phyloP scores from a whole-genome alignment of 2,797 vertebrate species.

The Karalla daura region DNA sequence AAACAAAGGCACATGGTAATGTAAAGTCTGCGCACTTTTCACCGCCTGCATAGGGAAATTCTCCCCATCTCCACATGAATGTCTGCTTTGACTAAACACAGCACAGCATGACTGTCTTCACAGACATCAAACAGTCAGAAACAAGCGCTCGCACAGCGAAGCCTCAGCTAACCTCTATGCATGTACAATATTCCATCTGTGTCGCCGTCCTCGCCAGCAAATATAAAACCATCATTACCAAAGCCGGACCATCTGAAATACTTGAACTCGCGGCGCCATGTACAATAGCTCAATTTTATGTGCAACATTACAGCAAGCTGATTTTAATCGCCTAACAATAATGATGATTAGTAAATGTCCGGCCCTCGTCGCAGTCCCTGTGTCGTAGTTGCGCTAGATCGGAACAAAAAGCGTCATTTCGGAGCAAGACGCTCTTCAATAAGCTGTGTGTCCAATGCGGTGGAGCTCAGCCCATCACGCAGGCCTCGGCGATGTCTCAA shows the following conservation, averaged over 20 bases:
- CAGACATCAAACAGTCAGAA: slow-evolving; percentile 51
- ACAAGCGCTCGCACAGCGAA: slow-evolving; percentile 51
- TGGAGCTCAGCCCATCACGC: slow-evolving; percentile 7
- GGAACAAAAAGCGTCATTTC: slow-evolving; percentile 54
- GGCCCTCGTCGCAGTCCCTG: slow-evolving; percentile 35
- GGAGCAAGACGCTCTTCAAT: slow-evolving; percentile 51
- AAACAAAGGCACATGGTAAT: slow-evolving; percentile 5
- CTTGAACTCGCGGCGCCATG: slow-evolving; percentile 9
- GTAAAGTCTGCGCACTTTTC: slow-evolving; percentile 39
- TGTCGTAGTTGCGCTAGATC: slow-evolving; percentile 17
- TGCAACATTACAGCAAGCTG: slow-evolving; percentile 28
- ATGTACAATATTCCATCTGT: slow-evolving; percentile 31
- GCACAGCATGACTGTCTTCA: slow-evolving; percentile 61
- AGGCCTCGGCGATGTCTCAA: slow-evolving; percentile 42
- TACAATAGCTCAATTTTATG: slow-evolving; percentile 37
- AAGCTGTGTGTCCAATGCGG: slow-evolving; percentile 36
- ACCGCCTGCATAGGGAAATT: slow-evolving; percentile 45
- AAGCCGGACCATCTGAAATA: slow-evolving; percentile 20
- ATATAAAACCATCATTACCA: slow-evolving; percentile 7
- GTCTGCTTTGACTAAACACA: slow-evolving; percentile 66
- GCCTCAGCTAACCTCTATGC: slow-evolving; percentile 42
- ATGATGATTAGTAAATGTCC: slow-evolving; percentile 47
- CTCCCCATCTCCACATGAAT: slow-evolving; percentile 50
- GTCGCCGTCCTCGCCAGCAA: not conserved
- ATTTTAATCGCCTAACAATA: slow-evolving; percentile 51